Evolutionary conservation across 2,113 vertebrate genomes (phyloP).

Genomic region (Silurus glanis): DNA sequence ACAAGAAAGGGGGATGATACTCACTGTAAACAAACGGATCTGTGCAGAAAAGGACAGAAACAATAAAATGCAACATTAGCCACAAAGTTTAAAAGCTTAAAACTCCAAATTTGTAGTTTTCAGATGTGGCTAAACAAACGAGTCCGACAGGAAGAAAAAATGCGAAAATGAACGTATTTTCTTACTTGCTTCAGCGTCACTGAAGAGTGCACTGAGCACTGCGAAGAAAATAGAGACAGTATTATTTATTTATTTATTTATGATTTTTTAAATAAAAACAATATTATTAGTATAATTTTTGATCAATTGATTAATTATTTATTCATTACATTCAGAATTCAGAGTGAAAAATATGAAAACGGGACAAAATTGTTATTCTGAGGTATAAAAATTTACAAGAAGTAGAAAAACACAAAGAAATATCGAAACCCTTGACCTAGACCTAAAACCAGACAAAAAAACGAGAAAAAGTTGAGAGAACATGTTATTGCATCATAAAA

Average conservation of each 20-base stretch:
- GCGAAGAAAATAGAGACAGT: constrained; percentile 28
- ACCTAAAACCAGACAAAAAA: too few relatives aligned
- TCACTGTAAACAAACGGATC: constrained; percentile 78
- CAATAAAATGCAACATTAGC: neutral
- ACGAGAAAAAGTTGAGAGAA: neutral
- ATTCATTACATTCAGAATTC: neutral
- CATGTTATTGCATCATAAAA: neutral
- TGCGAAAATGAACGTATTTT: neutral
- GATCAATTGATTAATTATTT: too few relatives aligned
- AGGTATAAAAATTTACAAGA: neutral
- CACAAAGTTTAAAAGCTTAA: neutral
- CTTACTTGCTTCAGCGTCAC: constrained; percentile 77
- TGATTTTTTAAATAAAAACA: too few relatives aligned
- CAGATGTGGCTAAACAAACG: neutral
- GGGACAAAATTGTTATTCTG: neutral
- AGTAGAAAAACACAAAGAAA: neutral
- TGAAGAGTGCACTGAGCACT: constrained; percentile 68
- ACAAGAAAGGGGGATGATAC: constrained; percentile 43
- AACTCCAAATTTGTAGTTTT: neutral
- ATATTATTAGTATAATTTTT: too few relatives aligned
- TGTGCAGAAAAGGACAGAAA: constrained; percentile 44
- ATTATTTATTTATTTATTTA: neutral
- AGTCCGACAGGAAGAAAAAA: neutral
- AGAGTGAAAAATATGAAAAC: neutral
- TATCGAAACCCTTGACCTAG: neutral